Percentiles rank a stretch among this genome's conserved stretches.
phyloP scores from a whole-genome alignment of 92 coral and sea anemone genomes.

The Parazoanthus swiftii region DNA sequence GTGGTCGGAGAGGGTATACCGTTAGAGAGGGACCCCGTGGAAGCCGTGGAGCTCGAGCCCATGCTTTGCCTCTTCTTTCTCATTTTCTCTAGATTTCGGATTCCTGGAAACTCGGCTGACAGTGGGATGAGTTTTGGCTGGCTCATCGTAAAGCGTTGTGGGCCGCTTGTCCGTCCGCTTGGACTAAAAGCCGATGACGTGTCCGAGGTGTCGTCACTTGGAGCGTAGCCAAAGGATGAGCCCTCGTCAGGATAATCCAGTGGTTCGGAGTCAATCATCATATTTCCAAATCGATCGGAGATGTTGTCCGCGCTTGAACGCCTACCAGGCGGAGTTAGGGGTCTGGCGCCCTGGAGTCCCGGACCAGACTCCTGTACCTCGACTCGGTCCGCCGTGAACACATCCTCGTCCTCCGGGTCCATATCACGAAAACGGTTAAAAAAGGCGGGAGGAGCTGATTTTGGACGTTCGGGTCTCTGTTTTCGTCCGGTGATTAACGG shows the following conservation, averaged over 20 bases:
- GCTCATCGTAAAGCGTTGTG: conserved; percentile 57
- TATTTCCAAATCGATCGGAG: conserved; percentile 53
- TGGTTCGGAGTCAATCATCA: conserved; percentile 58
- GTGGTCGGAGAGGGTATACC: conserved; percentile 58
- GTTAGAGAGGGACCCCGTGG: conserved; percentile 61
- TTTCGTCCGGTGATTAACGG: conserved; percentile 71
- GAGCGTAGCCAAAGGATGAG: conserved; percentile 81
- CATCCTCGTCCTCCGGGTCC: conserved; percentile 53
- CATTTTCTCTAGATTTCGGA: conserved; percentile 81
- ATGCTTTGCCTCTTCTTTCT: conserved; percentile 81
- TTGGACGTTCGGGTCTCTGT: conserved; percentile 67
- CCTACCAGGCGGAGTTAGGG: conserved; percentile 54
- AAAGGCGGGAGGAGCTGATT: conserved; percentile 79
- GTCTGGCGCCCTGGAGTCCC: conserved; percentile 8
- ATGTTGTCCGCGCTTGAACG: conserved; percentile 53
- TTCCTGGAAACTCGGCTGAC: conserved; percentile 83
- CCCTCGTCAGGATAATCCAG: conserved; percentile 68
- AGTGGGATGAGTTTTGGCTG: conserved; percentile 75
- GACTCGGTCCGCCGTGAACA: conserved; percentile 45
- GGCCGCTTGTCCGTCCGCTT: conserved; percentile 37
- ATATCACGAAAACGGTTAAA: conserved; percentile 37
- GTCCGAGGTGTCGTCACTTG: conserved; percentile 89
- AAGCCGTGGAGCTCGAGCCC: conserved; percentile 68
- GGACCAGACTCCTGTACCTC: conserved; percentile 34
- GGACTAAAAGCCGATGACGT: conserved; percentile 61